Evolutionary conservation across 2,797 vertebrate species (phyloP), one percentile per base, ranked within the genome.

Genomic region (Molossus alvarezi): DNA sequence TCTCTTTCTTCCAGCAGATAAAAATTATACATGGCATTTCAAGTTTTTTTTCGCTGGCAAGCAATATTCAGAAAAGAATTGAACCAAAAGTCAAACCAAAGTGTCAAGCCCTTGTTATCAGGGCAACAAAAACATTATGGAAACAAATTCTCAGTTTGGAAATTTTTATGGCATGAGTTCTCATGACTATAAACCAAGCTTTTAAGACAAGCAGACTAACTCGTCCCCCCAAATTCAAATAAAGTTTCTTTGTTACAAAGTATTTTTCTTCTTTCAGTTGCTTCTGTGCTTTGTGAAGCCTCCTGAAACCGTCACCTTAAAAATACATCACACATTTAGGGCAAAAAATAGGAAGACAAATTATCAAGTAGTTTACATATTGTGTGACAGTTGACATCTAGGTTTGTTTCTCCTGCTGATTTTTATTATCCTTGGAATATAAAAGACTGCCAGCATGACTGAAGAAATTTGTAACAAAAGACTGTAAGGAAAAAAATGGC

Each of bases 61-160:
- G 6, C 51, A 58, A 53, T 55, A 55, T 29, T 77, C 14, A 92
- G 18, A 9, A 95, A 90, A 90, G 23, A 53, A 23, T 88, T 60
- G 81, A 65, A 77, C 25, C 57, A 81, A 33, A 3, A 92, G n/a
- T 20, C 60, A 90, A 37, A 72, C 8, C 45, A 7, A 77, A 72
- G 33, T 64, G 4, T 92, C 85, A 90, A n/a, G 25, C 21, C 95
- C 45, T 81, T 72, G 3, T 73, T 93, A 87, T 87, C 80, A 89
- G 12, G 8, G 93, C 48, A 95, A 72, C 48, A 80, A 85, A 92
- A 86, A 83, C 9, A 48, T 90, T 88, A 92, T 81, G 29, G 33
- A 88, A 94, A 94, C 48, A 79, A 81, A 76, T 79, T 77, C 13
- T 55, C 85, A 72, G 60, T 73, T 93, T 85, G 76, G 20, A 90